Conservation (phyloP, 2,797 vertebrate genomes). For the Catamblyrhynchus diadema region DNA sequence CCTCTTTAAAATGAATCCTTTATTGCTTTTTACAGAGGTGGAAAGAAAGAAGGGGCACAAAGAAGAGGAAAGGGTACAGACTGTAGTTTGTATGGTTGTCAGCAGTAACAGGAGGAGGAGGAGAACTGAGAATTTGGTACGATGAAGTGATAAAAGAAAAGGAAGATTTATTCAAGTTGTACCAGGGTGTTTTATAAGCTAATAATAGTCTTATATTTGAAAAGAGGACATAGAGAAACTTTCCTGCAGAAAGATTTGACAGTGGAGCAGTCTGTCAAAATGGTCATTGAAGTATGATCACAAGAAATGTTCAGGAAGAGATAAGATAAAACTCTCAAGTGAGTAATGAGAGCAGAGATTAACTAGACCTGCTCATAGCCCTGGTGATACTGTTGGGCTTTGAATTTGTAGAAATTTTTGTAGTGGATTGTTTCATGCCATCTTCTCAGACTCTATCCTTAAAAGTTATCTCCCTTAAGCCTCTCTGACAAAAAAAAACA, state of each 20-base stretch:
- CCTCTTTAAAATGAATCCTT: background rate
- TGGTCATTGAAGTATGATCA: background rate
- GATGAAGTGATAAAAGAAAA: background rate
- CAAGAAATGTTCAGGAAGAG: background rate
- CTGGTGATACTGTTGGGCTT: background rate
- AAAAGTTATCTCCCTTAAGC: background rate
- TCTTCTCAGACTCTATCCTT: background rate
- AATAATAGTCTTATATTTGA: background rate
- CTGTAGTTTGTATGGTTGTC: background rate
- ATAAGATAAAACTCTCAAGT: background rate
- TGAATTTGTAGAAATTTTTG: background rate
- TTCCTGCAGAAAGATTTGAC: background rate
- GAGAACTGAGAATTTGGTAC: background rate
- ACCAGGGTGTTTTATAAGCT: constrained; percentile 7
- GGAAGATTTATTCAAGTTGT: constrained; percentile 19
- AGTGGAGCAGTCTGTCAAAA: background rate
- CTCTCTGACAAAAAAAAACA: background rate
- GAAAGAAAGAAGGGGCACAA: background rate
- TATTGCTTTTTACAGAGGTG: background rate
- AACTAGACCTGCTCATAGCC: background rate
- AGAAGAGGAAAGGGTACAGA: background rate
- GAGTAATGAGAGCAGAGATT: background rate
- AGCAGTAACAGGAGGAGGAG: background rate
- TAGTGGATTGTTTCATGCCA: background rate
- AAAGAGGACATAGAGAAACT: background rate